phyloP scores from a whole-genome alignment of 2,113 vertebrate species.

The Ornithorhynchus anatinus region DNA sequence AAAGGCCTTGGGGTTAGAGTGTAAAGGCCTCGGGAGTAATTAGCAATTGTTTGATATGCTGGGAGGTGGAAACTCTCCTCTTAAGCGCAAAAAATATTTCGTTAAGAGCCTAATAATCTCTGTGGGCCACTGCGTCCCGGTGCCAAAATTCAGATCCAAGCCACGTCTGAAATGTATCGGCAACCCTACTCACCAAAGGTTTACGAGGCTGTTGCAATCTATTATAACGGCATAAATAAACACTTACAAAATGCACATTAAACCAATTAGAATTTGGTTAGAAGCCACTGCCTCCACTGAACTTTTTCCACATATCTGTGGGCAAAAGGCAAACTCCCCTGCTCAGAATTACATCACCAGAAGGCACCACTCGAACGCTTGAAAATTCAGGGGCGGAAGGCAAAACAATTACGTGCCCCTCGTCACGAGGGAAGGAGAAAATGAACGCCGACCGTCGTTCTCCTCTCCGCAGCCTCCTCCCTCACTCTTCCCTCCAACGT shows the following conservation, averaged over 20 bases:
- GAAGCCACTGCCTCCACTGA: background rate
- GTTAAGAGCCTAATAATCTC: background rate
- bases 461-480: background rate
- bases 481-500: too few relatives aligned
- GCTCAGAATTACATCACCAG: background rate
- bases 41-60: conserved; percentile 10
- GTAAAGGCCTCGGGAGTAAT: conserved; percentile 40
- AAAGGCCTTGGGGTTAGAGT: conserved; percentile 6
- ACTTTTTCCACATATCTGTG: fast-evolving
- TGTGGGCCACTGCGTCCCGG: background rate
- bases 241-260: background rate
- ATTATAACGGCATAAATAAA: background rate
- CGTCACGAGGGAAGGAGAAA: background rate
- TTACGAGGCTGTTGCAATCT: background rate
- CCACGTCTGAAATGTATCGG: background rate
- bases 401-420: background rate
- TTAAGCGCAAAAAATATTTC: background rate
- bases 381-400: background rate
- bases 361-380: background rate
- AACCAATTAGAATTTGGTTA: background rate
- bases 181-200: background rate
- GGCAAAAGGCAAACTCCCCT: fast-evolving
- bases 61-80: background rate
- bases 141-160: background rate
- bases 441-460: too few relatives aligned